Evolutionary conservation across 2,113 vertebrate genomes (phyloP), one percentile per base, ranked within the genome.

Genomic region (Lagopus leucura): DNA sequence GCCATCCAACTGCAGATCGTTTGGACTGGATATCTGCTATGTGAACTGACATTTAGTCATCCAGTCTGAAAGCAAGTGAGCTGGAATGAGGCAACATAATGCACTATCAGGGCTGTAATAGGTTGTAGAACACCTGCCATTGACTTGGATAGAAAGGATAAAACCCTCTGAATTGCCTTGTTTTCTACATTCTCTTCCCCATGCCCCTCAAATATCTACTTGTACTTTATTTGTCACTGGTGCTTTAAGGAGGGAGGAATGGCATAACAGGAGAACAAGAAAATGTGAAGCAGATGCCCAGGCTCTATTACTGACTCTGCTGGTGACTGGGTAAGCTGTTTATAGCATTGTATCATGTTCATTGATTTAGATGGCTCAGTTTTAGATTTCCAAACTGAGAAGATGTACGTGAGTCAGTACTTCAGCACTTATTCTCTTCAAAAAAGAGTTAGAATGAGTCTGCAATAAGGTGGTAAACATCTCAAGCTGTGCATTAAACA

Each of bases 61-160:
- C 88, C 78, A 50, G 79, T 73, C 84, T 80, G 74, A 91, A 86
- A 85, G 86, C 73, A 71, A 92, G 82, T 42, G 38, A 61, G 80
- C 74, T 76, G 88, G 91, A 96, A 96, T 75, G 54, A 79, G 75
- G 69, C 80, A 87, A 75, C 61, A 75, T 85, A 94, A 89, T 89
- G 77, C 1, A 8, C 92, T 69, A 90, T 79, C 84, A 84, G 57
- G 42, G 64, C 78, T 88, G 63, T 91, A 95, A 96, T 27, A 91
- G 75, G 82, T 89, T 43, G 80, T 81, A 90, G 91, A 96, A 94
- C 97, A 97, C 92, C 95, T 97, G 96, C 77, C 70, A 54, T 87
- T 85, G 88, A 85, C 96, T 92, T 67, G 63, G 86, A 83, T 11
- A 72, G 52, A 88, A 88, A 81, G 87, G 54, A 84, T 40, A 84